Percentiles rank a stretch among this genome's conserved stretches.
phyloP scores from a whole-genome alignment of 2,797 vertebrate species.

The Falco berigora region DNA sequence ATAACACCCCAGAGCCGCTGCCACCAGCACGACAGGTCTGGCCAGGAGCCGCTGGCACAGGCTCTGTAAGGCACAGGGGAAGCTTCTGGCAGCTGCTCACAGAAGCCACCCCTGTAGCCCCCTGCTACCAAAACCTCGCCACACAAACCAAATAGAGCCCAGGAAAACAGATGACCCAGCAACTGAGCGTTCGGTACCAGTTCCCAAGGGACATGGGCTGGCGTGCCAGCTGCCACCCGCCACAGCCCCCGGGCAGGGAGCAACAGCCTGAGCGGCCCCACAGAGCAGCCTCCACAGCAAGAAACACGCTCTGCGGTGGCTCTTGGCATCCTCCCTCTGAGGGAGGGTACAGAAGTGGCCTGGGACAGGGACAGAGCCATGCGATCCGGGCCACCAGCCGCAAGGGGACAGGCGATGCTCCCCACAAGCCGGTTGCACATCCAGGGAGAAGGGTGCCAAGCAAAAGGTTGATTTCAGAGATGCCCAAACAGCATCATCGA shows the following conservation, averaged over 20 bases:
- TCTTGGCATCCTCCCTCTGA: background rate
- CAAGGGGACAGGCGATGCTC: background rate
- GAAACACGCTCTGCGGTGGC: background rate
- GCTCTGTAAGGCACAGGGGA: too few relatives aligned
- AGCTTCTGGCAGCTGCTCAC: too few relatives aligned
- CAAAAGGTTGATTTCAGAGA: background rate
- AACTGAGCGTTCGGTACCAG: background rate
- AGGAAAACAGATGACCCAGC: background rate
- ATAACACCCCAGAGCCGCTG: too few relatives aligned
- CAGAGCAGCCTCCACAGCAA: background rate
- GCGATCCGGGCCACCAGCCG: background rate
- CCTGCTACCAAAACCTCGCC: too few relatives aligned
- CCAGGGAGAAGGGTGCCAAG: background rate
- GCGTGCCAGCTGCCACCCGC: background rate
- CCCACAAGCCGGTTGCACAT: background rate
- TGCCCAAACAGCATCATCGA: background rate
- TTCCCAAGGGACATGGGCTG: rapidly evolving
- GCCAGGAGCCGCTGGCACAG: too few relatives aligned
- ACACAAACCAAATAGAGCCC: too few relatives aligned
- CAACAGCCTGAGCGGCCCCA: background rate
- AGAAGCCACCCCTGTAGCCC: too few relatives aligned
- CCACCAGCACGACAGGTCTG: too few relatives aligned
- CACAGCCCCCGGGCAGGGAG: background rate
- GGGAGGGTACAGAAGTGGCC: background rate
- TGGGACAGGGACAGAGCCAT: background rate